Evolutionary conservation across 2,113 vertebrate genomes (phyloP).

Genomic region (Sorex fumeus): DNA sequence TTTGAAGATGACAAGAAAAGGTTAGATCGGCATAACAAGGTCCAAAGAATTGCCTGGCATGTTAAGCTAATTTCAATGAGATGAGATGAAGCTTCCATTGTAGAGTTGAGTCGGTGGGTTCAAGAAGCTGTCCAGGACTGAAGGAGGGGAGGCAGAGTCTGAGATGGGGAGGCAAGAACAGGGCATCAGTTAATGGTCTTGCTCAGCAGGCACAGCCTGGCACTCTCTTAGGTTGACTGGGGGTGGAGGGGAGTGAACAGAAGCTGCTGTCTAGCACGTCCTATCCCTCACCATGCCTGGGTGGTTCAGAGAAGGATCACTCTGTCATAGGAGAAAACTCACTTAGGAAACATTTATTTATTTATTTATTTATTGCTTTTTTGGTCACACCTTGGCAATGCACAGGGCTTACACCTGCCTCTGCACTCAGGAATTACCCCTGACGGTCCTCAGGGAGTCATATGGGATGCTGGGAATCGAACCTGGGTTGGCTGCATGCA

Average conservation of each 20-base stretch:
- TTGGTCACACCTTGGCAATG: too few species aligned
- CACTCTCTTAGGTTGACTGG: not conserved
- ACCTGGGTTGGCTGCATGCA: too few species aligned
- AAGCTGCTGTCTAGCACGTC: not conserved
- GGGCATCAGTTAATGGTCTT: not conserved
- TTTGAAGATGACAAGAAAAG: constrained; percentile 32
- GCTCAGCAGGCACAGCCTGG: not conserved
- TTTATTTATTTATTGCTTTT: too few species aligned
- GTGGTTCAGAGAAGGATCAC: not conserved
- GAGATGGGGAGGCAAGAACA: not conserved
- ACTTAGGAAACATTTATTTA: not conserved
- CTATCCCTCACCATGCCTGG: not conserved
- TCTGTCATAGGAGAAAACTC: not conserved
- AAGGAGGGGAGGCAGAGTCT: not conserved
- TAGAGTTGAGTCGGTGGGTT: not conserved
- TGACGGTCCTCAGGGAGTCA: too few species aligned
- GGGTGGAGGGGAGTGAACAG: not conserved
- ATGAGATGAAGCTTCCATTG: not conserved
- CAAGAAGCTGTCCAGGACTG: not conserved
- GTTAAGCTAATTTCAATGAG: not conserved
- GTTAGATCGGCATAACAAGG: not conserved
- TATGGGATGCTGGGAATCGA: too few species aligned
- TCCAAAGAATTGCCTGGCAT: not conserved
- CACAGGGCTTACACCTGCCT: too few species aligned
- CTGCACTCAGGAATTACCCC: too few species aligned